Base-by-base conservation (phyloP, 2,888 invertebrate genomes). In the Tryphoninae sp. region DNA sequence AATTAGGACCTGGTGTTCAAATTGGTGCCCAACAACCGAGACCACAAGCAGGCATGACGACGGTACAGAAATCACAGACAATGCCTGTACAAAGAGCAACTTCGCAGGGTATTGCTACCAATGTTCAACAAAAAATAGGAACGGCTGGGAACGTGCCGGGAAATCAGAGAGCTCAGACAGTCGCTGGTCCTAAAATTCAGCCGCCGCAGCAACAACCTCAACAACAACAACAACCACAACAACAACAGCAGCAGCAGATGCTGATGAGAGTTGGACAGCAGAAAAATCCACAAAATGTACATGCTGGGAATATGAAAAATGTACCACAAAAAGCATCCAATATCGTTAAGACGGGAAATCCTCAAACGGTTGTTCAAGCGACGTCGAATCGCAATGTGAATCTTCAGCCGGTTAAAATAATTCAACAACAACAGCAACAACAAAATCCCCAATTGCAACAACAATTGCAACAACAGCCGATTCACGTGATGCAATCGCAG, bases 401-500 rank as follows among this genome's bases (percentile, higher is more conserved):
- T 68, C 42, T 82, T 0, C 93, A 93, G 86, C 92, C 94, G 23
- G 93, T 94, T 19, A 94, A 94, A 89, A 94, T 94, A 81, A 93
- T 94, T 83, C 94, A 94, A 86, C 85, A 83, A 49, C 84, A 78
- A 19, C 86, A 81, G 69, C 84, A 71, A 26, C 81, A 71, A 26
- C 86, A 78, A 51, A 80, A 75, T 65, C 81, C 61, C 42, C 82
- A 58, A 71, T 9, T 40, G 9, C 82, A 69, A 40, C 82, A 51
- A 42, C 83, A 77, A 53, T 71, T 68, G 19, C 93, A 81, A 87
- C 89, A 23, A 93, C 93, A 72, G 11, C 42, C 61, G 26, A 69
- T 49, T 13, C 61, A 69, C 86, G 93, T 93, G 2, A 49, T 19
- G 93, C 93, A 81, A 9, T 26, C 73, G 81, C 93, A 93, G 86